Evolutionary conservation across 2,113 vertebrate genomes (phyloP).

Genomic region (Gallinago paraguaiae): DNA sequence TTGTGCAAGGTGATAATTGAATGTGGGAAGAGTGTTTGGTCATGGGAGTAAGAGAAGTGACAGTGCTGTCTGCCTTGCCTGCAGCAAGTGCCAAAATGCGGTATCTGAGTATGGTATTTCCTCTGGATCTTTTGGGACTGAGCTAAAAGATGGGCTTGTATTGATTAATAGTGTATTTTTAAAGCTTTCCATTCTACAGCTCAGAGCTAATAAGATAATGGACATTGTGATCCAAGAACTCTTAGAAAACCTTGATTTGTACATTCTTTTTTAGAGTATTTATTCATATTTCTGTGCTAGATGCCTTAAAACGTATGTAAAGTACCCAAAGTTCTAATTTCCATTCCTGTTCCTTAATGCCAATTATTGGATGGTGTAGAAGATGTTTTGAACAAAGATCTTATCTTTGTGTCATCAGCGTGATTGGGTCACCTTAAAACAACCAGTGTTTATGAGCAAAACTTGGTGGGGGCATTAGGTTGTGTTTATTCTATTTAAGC

Average conservation of each 20-base stretch:
- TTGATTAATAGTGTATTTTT: background rate
- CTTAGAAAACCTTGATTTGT: background rate
- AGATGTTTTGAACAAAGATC: background rate
- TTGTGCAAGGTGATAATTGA: fast-evolving
- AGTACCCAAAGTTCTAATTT: background rate
- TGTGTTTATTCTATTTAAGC: background rate
- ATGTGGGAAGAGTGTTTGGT: background rate
- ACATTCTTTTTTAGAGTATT: background rate
- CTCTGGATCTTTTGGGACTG: background rate
- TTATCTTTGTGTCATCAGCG: background rate
- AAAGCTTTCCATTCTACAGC: background rate
- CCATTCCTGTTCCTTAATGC: background rate
- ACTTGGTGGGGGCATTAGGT: background rate
- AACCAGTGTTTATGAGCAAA: background rate
- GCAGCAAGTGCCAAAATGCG: background rate
- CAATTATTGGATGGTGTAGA: background rate
- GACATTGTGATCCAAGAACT: background rate
- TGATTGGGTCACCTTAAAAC: background rate
- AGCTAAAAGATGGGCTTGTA: background rate
- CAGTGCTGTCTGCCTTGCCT: background rate
- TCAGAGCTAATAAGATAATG: background rate
- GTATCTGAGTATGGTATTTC: background rate
- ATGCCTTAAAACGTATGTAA: background rate
- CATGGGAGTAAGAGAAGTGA: background rate
- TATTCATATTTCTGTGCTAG: background rate